Evolutionary conservation across 2,888 invertebrate species (phyloP).

Genomic region (Trissonchulus latispiculum): DNA sequence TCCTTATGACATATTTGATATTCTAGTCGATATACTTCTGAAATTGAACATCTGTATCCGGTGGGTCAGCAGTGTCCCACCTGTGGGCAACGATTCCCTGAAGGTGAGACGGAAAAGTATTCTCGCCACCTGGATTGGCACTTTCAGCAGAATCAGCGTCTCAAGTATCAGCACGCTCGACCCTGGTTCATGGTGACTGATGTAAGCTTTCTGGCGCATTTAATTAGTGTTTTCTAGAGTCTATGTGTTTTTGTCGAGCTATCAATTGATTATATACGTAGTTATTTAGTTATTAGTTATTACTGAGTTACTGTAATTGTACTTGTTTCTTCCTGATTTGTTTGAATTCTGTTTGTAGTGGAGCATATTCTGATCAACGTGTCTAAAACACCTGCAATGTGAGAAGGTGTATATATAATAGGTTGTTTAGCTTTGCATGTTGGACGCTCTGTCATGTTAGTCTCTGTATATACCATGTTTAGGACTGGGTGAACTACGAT

Average conservation of each 20-base stretch:
- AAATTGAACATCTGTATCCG: slow-evolving; percentile 61
- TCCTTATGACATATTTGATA: slow-evolving; percentile 1
- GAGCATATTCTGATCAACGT: no score
- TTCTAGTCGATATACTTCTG: slow-evolving; percentile 60
- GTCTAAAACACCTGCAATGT: no score
- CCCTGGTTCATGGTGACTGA: slow-evolving; percentile 74
- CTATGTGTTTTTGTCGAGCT: no score
- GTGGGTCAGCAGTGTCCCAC: slow-evolving; percentile 77
- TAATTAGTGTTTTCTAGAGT: background rate
- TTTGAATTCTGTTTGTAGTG: no score
- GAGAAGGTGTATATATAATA: no score
- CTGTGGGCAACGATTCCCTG: slow-evolving; percentile 82
- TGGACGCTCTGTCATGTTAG: no score
- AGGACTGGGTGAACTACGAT: slow-evolving; percentile 30
- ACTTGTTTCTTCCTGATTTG: no score
- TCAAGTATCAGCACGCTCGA: slow-evolving; percentile 65
- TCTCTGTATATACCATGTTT: no score
- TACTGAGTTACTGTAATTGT: no score
- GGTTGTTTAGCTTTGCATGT: no score
- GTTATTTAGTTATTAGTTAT: no score
- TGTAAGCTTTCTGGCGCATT: slow-evolving; percentile 37
- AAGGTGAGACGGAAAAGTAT: slow-evolving; percentile 59
- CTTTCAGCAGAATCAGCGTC: slow-evolving; percentile 80
- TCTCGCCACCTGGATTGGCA: slow-evolving; percentile 94
- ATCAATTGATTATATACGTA: no score